Base-by-base conservation (phyloP, 2,888 invertebrate species). In the Thysanoteuthis rhombus region DNA sequence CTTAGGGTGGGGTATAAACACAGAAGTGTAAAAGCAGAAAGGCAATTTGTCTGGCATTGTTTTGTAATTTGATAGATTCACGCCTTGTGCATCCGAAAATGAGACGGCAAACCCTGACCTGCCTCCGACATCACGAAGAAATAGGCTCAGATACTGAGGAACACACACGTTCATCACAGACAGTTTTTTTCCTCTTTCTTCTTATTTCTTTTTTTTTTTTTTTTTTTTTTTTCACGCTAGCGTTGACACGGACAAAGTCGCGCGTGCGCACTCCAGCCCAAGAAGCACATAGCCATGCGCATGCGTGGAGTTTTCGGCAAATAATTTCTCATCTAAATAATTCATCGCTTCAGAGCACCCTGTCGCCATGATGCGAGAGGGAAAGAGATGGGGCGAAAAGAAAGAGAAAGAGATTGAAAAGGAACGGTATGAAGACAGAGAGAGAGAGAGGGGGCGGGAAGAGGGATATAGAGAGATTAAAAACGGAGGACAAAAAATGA, bases 61-160 rank as follows among this genome's bases (percentile, higher is more conserved):
- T 75, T 75, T 75, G 75, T 75, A 75, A 75, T 75, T 75, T 75
- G 75, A 75, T 75, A 75, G 75, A 75, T 75, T 75, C 75, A 75
- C 75, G 75, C 75, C 16, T 75, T n/a, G 75, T 75, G 75, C 75
- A 12, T 75, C 75, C n/a, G 75, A 75, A 75, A 75, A 75, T 75
- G 75, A 75, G 75, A 75, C 75, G n/a, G 75, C 75, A 12, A 36
- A n/a, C n/a, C 75, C 75, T 75, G 75, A 75, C 75, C 75, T 36
- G n/a, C 10, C 75, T 75, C 75, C 75, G 36, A 8, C 75, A 36
- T 75, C 75, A 16, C 75, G 75, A n/a, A 75, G 75, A 75, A 75
- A 36, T 75, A n/a, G 75, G 36, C 10, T n/a, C 75, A 75, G 75
- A 75, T 75, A 75, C 16, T 36, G 75, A 75, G n/a, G 75, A 75